Percentiles rank a stretch among this genome's conserved stretches.
Evolutionary conservation across 2,888 invertebrate genomes (phyloP).

Genomic region (Tortricodes alternella): DNA sequence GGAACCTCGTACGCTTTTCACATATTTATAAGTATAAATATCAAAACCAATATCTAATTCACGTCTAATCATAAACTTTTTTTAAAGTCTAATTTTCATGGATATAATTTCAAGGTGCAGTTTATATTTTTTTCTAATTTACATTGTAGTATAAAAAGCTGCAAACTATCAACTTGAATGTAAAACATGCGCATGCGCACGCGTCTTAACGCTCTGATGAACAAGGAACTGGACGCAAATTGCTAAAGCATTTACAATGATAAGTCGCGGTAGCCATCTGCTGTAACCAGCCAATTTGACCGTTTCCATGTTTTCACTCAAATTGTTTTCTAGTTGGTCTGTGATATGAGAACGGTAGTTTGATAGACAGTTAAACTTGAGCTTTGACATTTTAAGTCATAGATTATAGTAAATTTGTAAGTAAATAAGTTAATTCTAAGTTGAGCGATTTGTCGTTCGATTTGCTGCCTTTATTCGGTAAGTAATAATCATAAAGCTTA

Average conservation of each 20-base stretch:
- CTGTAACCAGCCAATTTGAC: conserved; percentile 63
- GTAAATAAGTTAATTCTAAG: too few species aligned
- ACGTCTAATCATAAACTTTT: too few species aligned
- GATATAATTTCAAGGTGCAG: too few species aligned
- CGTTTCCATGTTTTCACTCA: conserved; percentile 57
- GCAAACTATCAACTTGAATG: too few species aligned
- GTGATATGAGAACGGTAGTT: conserved; percentile 8
- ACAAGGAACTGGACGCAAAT: conserved; percentile 60
- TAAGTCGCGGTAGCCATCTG: conserved; percentile 65
- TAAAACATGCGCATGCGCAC: conserved; percentile 18
- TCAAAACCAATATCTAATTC: too few species aligned
- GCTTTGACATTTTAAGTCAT: background rate
- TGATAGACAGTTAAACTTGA: conserved; percentile 34
- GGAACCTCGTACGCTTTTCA: too few species aligned
- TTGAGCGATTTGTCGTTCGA: background rate
- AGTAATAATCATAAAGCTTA: background rate
- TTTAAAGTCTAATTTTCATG: too few species aligned
- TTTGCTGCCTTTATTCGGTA: background rate
- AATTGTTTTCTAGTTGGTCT: conserved; percentile 60
- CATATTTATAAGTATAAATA: too few species aligned
- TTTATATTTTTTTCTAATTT: too few species aligned
- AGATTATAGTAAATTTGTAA: too few species aligned
- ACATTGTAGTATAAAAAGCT: too few species aligned
- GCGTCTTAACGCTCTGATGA: conserved; percentile 40
- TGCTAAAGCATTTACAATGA: conserved; percentile 66